Conservation (phyloP, 2,113 vertebrate genomes). For the Carettochelys insculpta region DNA sequence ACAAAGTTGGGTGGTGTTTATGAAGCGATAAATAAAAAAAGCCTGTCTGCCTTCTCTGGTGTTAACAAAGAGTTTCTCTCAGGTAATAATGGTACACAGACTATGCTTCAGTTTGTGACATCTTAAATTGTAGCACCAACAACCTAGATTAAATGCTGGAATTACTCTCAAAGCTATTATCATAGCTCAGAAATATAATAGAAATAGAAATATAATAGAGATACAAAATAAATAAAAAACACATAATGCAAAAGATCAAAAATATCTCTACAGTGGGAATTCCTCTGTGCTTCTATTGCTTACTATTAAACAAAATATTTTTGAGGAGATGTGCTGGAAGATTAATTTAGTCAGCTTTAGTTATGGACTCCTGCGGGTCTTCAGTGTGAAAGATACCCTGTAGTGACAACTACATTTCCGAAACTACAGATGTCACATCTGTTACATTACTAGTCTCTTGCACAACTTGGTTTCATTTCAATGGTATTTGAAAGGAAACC, state of each 20-base stretch:
- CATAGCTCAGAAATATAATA: neutral
- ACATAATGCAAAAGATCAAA: neutral
- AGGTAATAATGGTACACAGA: neutral
- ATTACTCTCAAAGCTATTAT: neutral
- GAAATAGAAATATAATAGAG: constrained; percentile 24
- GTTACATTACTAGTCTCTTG: constrained; percentile 32
- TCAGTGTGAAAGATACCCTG: constrained; percentile 45
- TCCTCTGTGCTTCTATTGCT: neutral
- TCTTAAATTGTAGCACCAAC: neutral
- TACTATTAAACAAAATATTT: constrained; percentile 26
- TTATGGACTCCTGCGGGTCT: constrained; percentile 36
- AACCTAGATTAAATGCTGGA: neutral
- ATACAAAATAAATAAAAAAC: too few relatives aligned
- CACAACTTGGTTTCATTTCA: constrained; percentile 38
- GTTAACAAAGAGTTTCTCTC: neutral
- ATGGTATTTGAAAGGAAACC: constrained; percentile 50
- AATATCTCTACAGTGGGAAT: neutral
- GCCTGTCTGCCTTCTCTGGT: neutral
- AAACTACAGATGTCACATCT: constrained; percentile 57
- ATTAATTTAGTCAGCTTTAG: constrained; percentile 42
- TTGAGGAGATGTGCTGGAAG: constrained; percentile 32
- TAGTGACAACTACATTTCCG: constrained; percentile 68
- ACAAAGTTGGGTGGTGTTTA: neutral
- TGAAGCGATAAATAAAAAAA: neutral
- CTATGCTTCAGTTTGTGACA: neutral